A percentile compares a stretch with the other conserved stretches of the same genome.
Conservation (phyloP, 2,888 invertebrate species). For the Prenolepis imparis region DNA sequence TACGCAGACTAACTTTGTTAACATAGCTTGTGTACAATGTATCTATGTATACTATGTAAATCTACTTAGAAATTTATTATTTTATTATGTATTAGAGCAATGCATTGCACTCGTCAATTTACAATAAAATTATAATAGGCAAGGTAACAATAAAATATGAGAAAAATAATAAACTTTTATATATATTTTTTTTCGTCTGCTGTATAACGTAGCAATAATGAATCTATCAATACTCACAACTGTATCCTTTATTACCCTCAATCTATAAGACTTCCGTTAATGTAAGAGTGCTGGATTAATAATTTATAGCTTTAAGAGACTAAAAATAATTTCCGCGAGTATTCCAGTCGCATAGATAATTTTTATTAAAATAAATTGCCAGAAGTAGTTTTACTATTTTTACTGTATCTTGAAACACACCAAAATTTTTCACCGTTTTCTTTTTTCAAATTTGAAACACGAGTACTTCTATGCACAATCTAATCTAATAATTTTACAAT, state of each 20-base stretch:
- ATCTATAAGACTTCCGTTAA: constrained; percentile 45
- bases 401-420: background rate
- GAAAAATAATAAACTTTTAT: background rate
- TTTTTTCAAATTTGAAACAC: constrained; percentile 4
- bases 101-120: constrained; percentile 11
- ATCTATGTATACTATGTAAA: background rate
- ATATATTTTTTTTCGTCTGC: constrained; percentile 11
- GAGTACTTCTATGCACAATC: background rate
- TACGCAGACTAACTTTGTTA: constrained; percentile 13
- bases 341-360: background rate
- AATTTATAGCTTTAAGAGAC: constrained; percentile 19
- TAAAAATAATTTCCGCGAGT: constrained; percentile 2
- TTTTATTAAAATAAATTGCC: constrained; percentile 4
- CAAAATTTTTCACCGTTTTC: background rate
- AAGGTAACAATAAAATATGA: constrained; percentile 35
- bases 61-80: constrained; percentile 9
- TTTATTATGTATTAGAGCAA: constrained; percentile 29
- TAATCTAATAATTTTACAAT: background rate
- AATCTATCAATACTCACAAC: constrained; percentile 60
- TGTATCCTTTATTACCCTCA: constrained; percentile 60
- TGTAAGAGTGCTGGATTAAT: constrained; percentile 63
- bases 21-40: constrained; percentile 6
- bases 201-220: constrained; percentile 14
- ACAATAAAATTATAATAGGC: constrained; percentile 19
- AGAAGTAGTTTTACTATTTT: constrained; percentile 18